These are phyloP conservation scores for Palythoa grandiflora DNA, from an alignment of 92 coral and sea anemone species.

Conservation along the genomic window DNA sequence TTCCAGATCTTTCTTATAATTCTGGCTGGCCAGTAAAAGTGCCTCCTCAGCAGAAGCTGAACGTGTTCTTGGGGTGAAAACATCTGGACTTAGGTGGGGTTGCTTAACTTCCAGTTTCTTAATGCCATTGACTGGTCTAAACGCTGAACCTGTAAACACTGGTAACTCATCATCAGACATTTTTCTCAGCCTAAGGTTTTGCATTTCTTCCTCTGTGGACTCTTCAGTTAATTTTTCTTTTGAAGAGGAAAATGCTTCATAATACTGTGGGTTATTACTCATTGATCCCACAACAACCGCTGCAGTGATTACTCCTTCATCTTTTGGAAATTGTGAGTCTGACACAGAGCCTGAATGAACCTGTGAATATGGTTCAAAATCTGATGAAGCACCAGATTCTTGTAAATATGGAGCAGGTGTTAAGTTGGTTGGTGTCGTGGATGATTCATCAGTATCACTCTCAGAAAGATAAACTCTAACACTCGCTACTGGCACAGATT, in stretches of 20 bases:
- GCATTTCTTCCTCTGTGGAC: conserved; percentile 33
- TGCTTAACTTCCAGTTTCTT: neutral
- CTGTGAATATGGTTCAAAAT: conserved; percentile 18
- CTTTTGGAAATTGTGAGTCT: conserved; percentile 10
- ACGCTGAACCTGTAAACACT: conserved; percentile 10
- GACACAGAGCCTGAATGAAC: neutral
- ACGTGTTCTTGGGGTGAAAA: conserved; percentile 18
- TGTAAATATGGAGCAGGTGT: conserved; percentile 55
- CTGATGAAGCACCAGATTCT: conserved; percentile 44
- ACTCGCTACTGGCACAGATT: conserved; percentile 69
- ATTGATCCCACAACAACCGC: conserved; percentile 33
- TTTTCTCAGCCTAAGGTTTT: neutral
- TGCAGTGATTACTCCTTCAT: conserved; percentile 27
- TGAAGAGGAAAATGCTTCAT: conserved; percentile 9
- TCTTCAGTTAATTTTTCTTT: conserved; percentile 19
- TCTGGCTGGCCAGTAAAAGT: conserved; percentile 7
- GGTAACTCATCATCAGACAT: conserved; percentile 20
- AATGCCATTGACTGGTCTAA: conserved; percentile 27
- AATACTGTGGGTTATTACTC: conserved; percentile 13
- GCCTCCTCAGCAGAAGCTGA: conserved; percentile 56
- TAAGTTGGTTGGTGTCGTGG: conserved; percentile 80
- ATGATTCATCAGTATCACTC: conserved; percentile 75
- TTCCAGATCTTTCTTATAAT: neutral
- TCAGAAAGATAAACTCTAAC: conserved; percentile 43
- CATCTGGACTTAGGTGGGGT: conserved; percentile 61